phyloP scores from a whole-genome alignment of 2,888 invertebrate genomes.

The Nasonovia ribisnigri region DNA sequence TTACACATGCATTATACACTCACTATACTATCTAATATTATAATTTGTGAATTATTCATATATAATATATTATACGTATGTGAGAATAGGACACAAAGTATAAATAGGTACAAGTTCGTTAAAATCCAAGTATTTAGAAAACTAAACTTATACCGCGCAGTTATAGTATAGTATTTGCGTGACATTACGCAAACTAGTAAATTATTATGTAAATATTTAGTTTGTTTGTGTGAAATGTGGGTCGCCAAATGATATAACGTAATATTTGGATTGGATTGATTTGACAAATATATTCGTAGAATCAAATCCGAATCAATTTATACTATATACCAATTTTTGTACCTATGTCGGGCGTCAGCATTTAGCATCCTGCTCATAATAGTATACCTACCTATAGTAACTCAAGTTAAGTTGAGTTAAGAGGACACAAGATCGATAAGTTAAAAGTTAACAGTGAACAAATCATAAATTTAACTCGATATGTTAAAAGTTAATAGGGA shows the following conservation, averaged over 20 bases:
- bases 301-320: neutral
- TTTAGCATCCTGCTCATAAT: neutral
- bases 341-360: neutral
- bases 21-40: neutral
- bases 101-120: neutral
- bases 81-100: neutral
- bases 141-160: neutral
- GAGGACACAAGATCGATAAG: no score
- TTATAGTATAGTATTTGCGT: neutral
- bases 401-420: no score
- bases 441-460: no score
- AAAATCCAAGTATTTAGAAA: neutral
- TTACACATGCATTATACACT: neutral
- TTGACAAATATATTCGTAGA: neutral
- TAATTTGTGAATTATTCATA: neutral
- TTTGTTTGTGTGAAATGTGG: neutral
- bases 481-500: no score
- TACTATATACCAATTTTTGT: neutral
- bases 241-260: neutral
- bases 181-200: neutral
- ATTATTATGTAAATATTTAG: neutral
- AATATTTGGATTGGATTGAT: neutral
- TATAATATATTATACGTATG: neutral
- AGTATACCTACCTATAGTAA: no score
- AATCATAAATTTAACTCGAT: no score